Evolutionary conservation across 2,113 vertebrate genomes (phyloP).

Genomic region (Pterocles orientalis): DNA sequence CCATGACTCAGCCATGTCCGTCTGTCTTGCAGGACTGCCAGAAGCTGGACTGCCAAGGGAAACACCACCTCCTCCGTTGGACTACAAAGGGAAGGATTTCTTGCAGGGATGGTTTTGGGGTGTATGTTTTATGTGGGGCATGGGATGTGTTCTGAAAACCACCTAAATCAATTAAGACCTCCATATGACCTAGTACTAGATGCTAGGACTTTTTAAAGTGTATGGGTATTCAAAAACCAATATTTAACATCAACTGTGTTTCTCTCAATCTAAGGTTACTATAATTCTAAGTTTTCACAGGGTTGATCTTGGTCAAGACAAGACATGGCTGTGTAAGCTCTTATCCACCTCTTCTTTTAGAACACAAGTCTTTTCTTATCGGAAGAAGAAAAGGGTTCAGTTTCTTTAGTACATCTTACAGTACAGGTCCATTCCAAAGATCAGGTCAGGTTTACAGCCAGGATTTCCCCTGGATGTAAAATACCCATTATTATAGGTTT

Average conservation of each 20-base stretch:
- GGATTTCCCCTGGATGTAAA: neutral
- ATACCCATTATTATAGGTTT: neutral
- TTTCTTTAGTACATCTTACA: neutral
- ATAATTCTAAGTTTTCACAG: neutral
- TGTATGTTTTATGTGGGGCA: neutral
- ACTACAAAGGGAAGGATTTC: neutral
- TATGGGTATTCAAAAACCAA: neutral
- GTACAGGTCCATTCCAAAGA: neutral
- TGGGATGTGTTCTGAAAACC: neutral
- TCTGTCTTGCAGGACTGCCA: neutral
- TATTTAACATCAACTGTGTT: neutral
- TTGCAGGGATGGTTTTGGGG: neutral
- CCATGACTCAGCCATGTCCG: neutral
- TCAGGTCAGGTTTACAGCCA: neutral
- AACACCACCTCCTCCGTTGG: neutral
- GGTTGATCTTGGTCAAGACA: neutral
- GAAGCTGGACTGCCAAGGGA: neutral
- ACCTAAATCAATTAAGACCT: neutral
- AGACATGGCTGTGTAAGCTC: neutral
- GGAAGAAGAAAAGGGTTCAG: neutral
- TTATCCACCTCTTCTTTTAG: neutral
- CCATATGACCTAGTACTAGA: accelerated
- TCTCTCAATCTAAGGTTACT: neutral
- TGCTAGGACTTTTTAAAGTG: neutral
- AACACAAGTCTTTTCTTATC: neutral